Conservation (phyloP, 2,797 vertebrate genomes). For the Falco concolor region DNA sequence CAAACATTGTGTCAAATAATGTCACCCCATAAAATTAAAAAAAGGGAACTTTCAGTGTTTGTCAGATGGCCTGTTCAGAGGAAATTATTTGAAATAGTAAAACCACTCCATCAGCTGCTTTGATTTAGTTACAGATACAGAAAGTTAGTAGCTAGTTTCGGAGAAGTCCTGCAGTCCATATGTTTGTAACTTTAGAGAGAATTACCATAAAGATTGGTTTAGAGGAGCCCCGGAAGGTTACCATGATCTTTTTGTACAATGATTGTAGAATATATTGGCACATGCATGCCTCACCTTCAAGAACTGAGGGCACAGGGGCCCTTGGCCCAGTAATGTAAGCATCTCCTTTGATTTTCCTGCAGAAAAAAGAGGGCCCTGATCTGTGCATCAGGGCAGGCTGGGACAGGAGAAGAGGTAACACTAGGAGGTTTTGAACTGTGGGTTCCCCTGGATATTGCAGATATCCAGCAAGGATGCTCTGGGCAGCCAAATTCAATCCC, state of each 20-base stretch:
- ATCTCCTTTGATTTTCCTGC: background rate
- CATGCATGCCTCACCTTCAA: accelerated
- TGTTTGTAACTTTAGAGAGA: background rate
- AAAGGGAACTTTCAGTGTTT: background rate
- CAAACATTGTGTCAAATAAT: background rate
- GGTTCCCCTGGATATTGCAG: background rate
- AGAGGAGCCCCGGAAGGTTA: background rate
- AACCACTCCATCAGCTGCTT: background rate
- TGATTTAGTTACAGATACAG: background rate
- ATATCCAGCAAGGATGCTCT: background rate
- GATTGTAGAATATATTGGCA: background rate
- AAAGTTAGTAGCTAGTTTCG: background rate
- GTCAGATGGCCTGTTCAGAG: background rate
- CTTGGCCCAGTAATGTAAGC: too few relatives aligned
- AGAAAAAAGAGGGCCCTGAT: background rate
- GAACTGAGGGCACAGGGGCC: background rate
- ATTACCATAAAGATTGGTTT: background rate
- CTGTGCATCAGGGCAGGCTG: accelerated
- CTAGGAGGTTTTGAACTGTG: too few relatives aligned
- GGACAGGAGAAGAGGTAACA: background rate
- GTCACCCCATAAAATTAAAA: accelerated
- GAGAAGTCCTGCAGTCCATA: background rate
- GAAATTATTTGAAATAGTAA: background rate
- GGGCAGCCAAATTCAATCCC: background rate
- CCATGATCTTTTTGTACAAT: accelerated